Conservation (phyloP, 2,888 invertebrate species). For the Drosophila histrio region DNA sequence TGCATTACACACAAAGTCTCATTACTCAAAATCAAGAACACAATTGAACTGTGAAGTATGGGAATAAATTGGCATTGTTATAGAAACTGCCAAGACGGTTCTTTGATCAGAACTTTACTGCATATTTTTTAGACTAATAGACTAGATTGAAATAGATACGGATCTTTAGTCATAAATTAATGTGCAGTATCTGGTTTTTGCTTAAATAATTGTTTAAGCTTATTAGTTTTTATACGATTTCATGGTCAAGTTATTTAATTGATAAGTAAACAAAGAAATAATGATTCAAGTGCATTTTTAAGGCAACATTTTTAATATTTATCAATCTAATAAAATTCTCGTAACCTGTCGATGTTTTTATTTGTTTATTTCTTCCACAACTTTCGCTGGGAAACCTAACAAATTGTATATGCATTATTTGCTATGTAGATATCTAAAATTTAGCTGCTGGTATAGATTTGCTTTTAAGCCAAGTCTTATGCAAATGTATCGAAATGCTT, state of each 20-base stretch:
- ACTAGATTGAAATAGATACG: not conserved
- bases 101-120: not conserved
- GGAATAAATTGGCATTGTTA: conserved; percentile 13
- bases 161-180: not conserved
- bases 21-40: conserved; percentile 26
- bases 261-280: not conserved
- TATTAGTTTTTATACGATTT: not conserved
- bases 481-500: conserved; percentile 38
- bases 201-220: not conserved
- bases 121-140: not conserved
- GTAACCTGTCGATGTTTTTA: not conserved
- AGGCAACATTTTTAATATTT: too few species aligned
- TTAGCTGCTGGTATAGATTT: not conserved
- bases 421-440: not conserved
- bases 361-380: not conserved
- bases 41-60: conserved; percentile 6
- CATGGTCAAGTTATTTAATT: not conserved
- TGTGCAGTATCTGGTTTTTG: not conserved
- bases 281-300: too few species aligned
- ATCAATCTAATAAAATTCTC: too few species aligned
- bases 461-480: conserved; percentile 14
- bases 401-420: not conserved
- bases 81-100: not conserved
- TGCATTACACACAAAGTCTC: not conserved
- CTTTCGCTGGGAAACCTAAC: not conserved